Conservation (phyloP, 2,113 vertebrate genomes). For the Osmerus eperlanus region DNA sequence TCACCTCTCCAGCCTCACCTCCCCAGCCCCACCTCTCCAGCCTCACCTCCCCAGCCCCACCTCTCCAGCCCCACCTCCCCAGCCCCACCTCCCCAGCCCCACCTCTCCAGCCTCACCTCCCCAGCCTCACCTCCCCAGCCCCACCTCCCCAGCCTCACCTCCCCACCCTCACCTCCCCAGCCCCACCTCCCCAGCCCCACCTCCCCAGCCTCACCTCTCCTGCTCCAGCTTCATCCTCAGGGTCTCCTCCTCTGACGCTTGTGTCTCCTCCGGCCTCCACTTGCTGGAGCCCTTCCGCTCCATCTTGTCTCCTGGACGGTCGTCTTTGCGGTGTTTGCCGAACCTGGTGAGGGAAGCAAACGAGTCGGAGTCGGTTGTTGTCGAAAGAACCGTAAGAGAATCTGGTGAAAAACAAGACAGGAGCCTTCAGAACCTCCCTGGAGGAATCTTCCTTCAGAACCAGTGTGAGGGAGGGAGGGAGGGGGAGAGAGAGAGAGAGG, state of each 20-base stretch:
- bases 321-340: conserved; percentile 93
- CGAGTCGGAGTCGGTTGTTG: neutral
- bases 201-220: conserved; percentile 79
- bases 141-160: too few relatives aligned
- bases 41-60: too few relatives aligned
- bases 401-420: neutral
- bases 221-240: conserved; percentile 90
- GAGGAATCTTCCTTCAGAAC: too few relatives aligned
- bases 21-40: too few relatives aligned
- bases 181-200: too few relatives aligned
- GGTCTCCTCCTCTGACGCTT: conserved; percentile 90
- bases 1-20: too few relatives aligned
- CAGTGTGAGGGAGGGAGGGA: neutral
- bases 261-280: conserved; percentile 84
- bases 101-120: too few relatives aligned
- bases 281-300: conserved; percentile 80
- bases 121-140: too few relatives aligned
- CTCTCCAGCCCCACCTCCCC: too few relatives aligned
- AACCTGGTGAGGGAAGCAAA: conserved; percentile 76
- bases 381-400: neutral
- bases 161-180: too few relatives aligned
- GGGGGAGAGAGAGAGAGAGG: neutral
- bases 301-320: conserved; percentile 81
- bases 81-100: too few relatives aligned
- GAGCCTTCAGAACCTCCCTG: too few relatives aligned